These are phyloP conservation scores for Meda fulgida DNA, from an alignment of 2,797 vertebrate species.

Conservation along the genomic window DNA sequence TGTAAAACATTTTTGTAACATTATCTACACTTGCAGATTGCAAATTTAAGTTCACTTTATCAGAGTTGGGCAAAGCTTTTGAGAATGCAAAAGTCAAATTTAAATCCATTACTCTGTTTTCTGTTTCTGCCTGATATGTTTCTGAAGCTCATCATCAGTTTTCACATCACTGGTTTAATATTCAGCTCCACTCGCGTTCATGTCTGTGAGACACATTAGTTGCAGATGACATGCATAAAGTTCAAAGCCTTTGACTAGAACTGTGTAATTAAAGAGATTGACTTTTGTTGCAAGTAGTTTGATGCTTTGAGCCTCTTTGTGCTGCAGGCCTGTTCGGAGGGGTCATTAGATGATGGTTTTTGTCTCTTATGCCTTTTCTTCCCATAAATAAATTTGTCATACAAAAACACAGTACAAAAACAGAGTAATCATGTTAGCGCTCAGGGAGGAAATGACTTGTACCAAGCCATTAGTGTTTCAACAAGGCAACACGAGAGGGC, in stretches of 20 bases:
- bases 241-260: slow-evolving; percentile 28
- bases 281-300: slow-evolving; percentile 30
- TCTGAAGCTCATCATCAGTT: slow-evolving; percentile 21
- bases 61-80: neutral
- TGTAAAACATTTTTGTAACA: neutral
- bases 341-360: slow-evolving; percentile 49
- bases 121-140: slow-evolving; percentile 28
- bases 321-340: slow-evolving; percentile 3
- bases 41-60: neutral
- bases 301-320: slow-evolving; percentile 30
- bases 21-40: neutral
- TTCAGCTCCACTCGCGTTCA: slow-evolving; percentile 14
- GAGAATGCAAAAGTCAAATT: slow-evolving; percentile 26
- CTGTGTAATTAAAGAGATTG: slow-evolving; percentile 53
- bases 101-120: slow-evolving; percentile 33
- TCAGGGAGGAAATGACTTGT: slow-evolving; percentile 55
- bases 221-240: slow-evolving; percentile 32
- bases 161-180: slow-evolving; percentile 30
- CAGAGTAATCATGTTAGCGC: slow-evolving; percentile 60
- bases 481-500: slow-evolving; percentile 38
- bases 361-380: slow-evolving; percentile 15
- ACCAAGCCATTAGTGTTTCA: slow-evolving; percentile 52
- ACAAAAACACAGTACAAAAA: slow-evolving; percentile 49
- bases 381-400: slow-evolving; percentile 56
- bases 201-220: slow-evolving; percentile 39